phyloP scores from a whole-genome alignment of 2,797 vertebrate species.

The Oceanodroma leucorhoa region DNA sequence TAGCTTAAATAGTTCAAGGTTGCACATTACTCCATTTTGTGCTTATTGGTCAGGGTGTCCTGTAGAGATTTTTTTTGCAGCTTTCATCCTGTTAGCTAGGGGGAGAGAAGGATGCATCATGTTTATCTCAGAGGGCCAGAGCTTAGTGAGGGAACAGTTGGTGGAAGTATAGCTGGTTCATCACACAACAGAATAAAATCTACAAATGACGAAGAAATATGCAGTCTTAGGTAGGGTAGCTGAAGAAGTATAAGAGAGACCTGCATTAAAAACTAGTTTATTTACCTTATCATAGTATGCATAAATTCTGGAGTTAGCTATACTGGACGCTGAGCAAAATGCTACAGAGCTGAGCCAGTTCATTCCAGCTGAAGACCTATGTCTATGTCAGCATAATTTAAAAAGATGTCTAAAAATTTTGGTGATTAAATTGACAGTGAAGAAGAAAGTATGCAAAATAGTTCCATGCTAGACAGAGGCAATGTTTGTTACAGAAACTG shows the following conservation, averaged over 20 bases:
- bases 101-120: not conserved
- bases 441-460: not conserved
- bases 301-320: not conserved
- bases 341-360: not conserved
- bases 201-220: not conserved
- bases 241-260: not conserved
- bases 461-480: not conserved
- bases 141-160: not conserved
- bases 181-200: not conserved
- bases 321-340: not conserved
- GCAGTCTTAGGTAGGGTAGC: not conserved
- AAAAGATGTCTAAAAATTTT: not conserved
- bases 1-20: not conserved
- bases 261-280: not conserved
- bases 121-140: not conserved
- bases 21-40: not conserved
- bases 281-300: not conserved
- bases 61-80: not conserved
- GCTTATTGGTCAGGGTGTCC: not conserved
- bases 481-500: not conserved
- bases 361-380: not conserved
- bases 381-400: not conserved
- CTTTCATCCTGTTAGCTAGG: not conserved
- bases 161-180: not conserved
- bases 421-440: not conserved